A percentile compares a stretch with the other conserved stretches of the same genome.
Conservation (phyloP, 1,140 invertebrate species). For the Tribolium castaneum region DNA sequence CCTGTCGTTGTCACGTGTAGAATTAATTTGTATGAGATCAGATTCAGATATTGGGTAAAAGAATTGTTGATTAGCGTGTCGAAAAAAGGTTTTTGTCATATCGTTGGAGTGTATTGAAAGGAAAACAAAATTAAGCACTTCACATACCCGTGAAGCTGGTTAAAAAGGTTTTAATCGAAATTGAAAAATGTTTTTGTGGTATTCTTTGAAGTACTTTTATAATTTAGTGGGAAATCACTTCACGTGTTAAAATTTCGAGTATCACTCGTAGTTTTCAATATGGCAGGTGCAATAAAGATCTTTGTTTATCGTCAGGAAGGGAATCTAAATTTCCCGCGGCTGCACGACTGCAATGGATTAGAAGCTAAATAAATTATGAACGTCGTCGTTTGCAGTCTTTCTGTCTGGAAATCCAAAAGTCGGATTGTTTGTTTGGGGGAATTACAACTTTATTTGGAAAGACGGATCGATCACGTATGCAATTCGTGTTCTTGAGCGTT, state of each 20-base stretch:
- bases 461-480: slow-evolving; percentile 14
- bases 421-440: slow-evolving; percentile 22
- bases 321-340: slow-evolving; percentile 27
- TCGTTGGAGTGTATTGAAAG: slow-evolving; percentile 26
- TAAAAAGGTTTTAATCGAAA: slow-evolving; percentile 16
- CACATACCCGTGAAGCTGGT: slow-evolving; percentile 11
- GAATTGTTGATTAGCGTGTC: slow-evolving; percentile 10
- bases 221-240: slow-evolving; percentile 9
- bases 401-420: slow-evolving; percentile 25
- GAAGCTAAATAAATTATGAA: slow-evolving; percentile 42
- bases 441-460: slow-evolving; percentile 34
- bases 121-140: slow-evolving; percentile 29
- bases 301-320: slow-evolving; percentile 24
- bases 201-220: slow-evolving; percentile 23
- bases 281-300: slow-evolving; percentile 18
- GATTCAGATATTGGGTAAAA: slow-evolving; percentile 8
- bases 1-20: not conserved
- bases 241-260: not conserved
- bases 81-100: slow-evolving; percentile 26
- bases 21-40: slow-evolving; percentile 5
- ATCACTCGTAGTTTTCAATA: not conserved
- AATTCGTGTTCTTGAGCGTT: slow-evolving; percentile 7
- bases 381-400: slow-evolving; percentile 38
- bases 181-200: slow-evolving; percentile 13
- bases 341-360: slow-evolving; percentile 34